These are phyloP conservation scores for Drosophila pseudoobscura DNA, from an alignment of 1,140 invertebrate genomes.

Conservation along the genomic window DNA sequence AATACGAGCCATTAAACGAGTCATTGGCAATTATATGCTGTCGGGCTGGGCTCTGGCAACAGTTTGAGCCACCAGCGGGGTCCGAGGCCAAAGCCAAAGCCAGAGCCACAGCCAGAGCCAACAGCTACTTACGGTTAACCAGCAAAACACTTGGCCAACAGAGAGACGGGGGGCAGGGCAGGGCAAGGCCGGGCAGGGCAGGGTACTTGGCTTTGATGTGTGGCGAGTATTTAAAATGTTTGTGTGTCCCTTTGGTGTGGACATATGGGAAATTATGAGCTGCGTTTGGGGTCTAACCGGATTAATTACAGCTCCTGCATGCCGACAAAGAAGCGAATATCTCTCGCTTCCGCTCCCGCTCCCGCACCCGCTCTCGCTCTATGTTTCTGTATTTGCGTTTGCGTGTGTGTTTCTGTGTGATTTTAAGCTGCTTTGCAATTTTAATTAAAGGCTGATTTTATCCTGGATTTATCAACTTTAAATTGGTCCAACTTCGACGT, in stretches of 20 bases:
- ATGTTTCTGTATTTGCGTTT: background rate
- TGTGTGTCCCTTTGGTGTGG: slow-evolving; percentile 11
- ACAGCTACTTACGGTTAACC: slow-evolving; percentile 76
- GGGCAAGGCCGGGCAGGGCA: no score
- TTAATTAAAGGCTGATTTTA: slow-evolving; percentile 60
- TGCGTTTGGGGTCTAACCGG: slow-evolving; percentile 55
- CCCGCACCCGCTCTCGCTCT: background rate
- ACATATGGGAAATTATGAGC: slow-evolving; percentile 78
- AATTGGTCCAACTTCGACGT: slow-evolving; percentile 15
- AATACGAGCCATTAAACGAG: slow-evolving; percentile 72
- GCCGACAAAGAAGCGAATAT: slow-evolving; percentile 9
- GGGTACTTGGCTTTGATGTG: slow-evolving; percentile 60
- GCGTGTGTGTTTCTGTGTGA: slow-evolving; percentile 11
- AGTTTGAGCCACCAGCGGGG: slow-evolving; percentile 34
- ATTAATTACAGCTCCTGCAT: slow-evolving; percentile 43
- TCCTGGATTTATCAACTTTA: slow-evolving; percentile 31
- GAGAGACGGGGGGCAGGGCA: background rate
- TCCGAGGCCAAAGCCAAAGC: slow-evolving; percentile 9
- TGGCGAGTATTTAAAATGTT: slow-evolving; percentile 56
- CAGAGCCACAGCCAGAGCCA: slow-evolving; percentile 12
- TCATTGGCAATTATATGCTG: slow-evolving; percentile 64
- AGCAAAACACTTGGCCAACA: slow-evolving; percentile 67
- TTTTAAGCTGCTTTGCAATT: slow-evolving; percentile 66
- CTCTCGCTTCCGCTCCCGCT: background rate
- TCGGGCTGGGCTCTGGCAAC: slow-evolving; percentile 23